These are phyloP conservation scores for Drosophila formosana DNA, from an alignment of 2,888 invertebrate genomes.

Conservation along the genomic window DNA sequence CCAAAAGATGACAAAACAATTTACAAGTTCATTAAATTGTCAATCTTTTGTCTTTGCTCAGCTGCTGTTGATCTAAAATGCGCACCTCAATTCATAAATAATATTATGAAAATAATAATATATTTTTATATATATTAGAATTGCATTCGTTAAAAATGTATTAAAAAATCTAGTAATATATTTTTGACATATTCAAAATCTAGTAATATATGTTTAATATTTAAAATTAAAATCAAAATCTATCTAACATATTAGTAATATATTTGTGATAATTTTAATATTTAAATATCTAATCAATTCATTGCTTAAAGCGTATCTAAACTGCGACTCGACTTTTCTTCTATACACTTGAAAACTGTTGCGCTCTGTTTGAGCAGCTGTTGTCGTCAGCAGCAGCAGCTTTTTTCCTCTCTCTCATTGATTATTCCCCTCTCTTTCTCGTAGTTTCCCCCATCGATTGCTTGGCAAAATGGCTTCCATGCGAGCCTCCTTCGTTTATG, in stretches of 20 bases:
- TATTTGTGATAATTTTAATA: background rate
- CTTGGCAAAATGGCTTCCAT: constrained; percentile 39
- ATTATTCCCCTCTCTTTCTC: background rate
- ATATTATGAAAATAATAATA: too few relatives aligned
- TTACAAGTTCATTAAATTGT: constrained; percentile 9
- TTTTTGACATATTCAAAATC: too few relatives aligned
- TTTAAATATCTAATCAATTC: background rate
- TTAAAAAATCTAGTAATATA: too few relatives aligned
- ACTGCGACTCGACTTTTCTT: background rate
- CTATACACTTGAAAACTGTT: constrained; percentile 14
- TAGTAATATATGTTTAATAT: too few relatives aligned
- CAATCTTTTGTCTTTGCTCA: constrained; percentile 3
- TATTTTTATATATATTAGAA: too few relatives aligned
- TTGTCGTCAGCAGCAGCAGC: background rate
- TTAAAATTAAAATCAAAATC: too few relatives aligned
- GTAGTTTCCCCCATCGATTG: constrained; percentile 30
- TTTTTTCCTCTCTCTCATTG: background rate
- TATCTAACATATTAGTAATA: too few relatives aligned
- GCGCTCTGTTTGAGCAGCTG: constrained; percentile 25
- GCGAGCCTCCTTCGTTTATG: constrained; percentile 44
- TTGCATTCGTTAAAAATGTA: too few relatives aligned
- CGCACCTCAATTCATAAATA: too few relatives aligned
- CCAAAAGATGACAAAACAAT: background rate
- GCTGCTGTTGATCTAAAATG: background rate
- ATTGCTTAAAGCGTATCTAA: background rate